Conservation (phyloP, 2,888 invertebrate genomes). For the Globia sparganii region DNA sequence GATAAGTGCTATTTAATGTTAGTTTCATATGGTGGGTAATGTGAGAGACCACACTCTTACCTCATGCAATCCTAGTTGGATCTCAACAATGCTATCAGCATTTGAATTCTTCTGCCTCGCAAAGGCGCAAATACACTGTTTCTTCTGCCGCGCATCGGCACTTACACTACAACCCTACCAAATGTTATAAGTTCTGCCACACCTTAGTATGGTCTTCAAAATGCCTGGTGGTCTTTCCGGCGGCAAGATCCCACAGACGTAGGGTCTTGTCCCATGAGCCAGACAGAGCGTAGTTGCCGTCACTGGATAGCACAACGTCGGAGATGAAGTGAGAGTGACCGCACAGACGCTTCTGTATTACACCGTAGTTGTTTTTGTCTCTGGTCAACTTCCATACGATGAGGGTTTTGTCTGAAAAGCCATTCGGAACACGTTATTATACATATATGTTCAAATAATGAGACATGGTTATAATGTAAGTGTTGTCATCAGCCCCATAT, state of each 20-base stretch:
- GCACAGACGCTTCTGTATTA: slow-evolving; percentile 98
- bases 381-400: slow-evolving; percentile 99
- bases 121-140: slow-evolving; percentile 79
- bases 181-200: slow-evolving; percentile 89
- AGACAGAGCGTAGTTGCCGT: slow-evolving; percentile 99
- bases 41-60: slow-evolving; percentile 60
- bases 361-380: slow-evolving; percentile 98
- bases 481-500: no score
- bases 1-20: slow-evolving; percentile 32
- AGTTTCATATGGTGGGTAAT: slow-evolving; percentile 37
- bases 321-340: slow-evolving; percentile 99
- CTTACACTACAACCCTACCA: slow-evolving; percentile 75
- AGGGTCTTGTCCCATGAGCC: slow-evolving; percentile 99
- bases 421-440: slow-evolving; percentile 26
- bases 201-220: slow-evolving; percentile 99
- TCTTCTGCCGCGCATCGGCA: slow-evolving; percentile 87
- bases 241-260: slow-evolving; percentile 99
- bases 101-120: slow-evolving; percentile 82
- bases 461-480: slow-evolving; percentile 22
- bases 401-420: slow-evolving; percentile 94
- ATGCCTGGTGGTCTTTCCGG: slow-evolving; percentile 98
- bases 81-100: slow-evolving; percentile 57
- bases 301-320: slow-evolving; percentile 99
- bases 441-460: not conserved
- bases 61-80: slow-evolving; percentile 49